Conservation (phyloP, 2,113 vertebrate species). For the Polyodon spathula region DNA sequence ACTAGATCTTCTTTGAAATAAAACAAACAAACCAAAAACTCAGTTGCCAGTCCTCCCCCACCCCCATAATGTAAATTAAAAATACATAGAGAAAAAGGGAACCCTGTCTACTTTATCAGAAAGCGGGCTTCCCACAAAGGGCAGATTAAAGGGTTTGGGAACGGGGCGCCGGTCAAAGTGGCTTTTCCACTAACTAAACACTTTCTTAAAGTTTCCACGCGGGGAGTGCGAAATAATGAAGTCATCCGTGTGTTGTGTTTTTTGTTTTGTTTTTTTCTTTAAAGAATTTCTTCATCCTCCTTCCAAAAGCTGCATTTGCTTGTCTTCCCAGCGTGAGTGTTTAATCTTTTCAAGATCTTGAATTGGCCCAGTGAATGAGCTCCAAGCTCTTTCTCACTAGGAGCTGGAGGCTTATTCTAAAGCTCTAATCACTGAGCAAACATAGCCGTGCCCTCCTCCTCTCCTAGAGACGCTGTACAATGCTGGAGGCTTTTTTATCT, state of each 20-base stretch:
- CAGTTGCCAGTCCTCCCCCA: not conserved
- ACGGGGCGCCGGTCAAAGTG: constrained; percentile 61
- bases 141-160: constrained; percentile 75
- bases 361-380: constrained; percentile 96
- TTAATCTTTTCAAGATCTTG: constrained; percentile 99
- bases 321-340: constrained; percentile 99
- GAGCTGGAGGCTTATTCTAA: constrained; percentile 98
- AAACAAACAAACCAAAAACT: not conserved
- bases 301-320: constrained; percentile 92
- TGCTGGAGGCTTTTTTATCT: constrained; percentile 65
- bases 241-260: constrained; percentile 62
- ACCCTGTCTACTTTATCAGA: not conserved
- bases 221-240: constrained; percentile 68
- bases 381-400: constrained; percentile 88
- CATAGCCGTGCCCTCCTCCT: constrained; percentile 92
- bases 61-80: not conserved
- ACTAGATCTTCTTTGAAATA: not conserved
- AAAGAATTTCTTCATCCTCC: constrained; percentile 82
- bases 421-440: constrained; percentile 99
- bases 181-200: constrained; percentile 79
- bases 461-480: constrained; percentile 81
- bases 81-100: not conserved
- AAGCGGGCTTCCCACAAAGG: constrained; percentile 65
- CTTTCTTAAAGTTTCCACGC: constrained; percentile 80
- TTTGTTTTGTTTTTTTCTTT: constrained; percentile 43